These are phyloP conservation scores for Chelon labrosus DNA, from an alignment of 2,797 vertebrate species.

Conservation along the genomic window DNA sequence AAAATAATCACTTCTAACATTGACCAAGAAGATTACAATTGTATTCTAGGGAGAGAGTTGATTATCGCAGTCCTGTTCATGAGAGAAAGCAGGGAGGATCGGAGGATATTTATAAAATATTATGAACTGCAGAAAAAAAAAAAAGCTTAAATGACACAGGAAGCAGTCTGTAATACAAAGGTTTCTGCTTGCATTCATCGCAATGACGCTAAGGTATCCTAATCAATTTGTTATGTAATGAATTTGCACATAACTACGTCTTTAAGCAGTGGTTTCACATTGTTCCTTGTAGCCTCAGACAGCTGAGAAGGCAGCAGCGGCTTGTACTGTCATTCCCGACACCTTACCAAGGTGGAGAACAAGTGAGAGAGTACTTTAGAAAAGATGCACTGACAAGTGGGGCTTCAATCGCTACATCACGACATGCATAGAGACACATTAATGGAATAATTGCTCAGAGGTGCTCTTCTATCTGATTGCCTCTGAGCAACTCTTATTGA, in stretches of 20 bases:
- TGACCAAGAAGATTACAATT: neutral
- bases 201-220: neutral
- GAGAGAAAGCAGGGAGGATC: neutral
- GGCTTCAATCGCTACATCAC: slow-evolving; percentile 38
- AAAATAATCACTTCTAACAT: slow-evolving; percentile 8
- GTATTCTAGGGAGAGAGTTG: neutral
- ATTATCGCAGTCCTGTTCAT: slow-evolving; percentile 4
- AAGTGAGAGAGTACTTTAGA: slow-evolving; percentile 26
- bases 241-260: neutral
- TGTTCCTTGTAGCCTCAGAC: neutral
- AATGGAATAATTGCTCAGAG: slow-evolving; percentile 48
- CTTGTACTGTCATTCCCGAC: slow-evolving; percentile 11
- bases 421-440: slow-evolving; percentile 46
- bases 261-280: neutral
- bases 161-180: neutral
- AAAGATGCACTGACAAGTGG: slow-evolving; percentile 46
- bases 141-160: neutral
- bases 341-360: slow-evolving; percentile 13
- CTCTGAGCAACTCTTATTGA: slow-evolving; percentile 67
- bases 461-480: slow-evolving; percentile 49
- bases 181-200: neutral
- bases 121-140: neutral
- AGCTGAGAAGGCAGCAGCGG: neutral
- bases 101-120: neutral
- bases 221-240: slow-evolving; percentile 1